Evolutionary conservation across 2,113 vertebrate genomes (phyloP).

Genomic region (Pristiophorus japonicus): DNA sequence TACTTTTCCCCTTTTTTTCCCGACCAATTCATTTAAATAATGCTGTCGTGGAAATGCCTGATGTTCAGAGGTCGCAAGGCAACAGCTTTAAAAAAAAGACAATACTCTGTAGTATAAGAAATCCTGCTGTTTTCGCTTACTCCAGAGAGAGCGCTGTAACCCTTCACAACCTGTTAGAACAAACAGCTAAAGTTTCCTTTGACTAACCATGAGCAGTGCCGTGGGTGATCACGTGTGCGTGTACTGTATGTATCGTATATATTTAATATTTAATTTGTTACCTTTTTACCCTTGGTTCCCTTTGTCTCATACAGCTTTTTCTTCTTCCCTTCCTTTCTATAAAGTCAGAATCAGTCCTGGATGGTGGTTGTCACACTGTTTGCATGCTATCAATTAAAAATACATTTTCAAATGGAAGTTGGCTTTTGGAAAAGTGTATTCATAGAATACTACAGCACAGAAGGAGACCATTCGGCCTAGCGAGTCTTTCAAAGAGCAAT

Average conservation of each 20-base stretch:
- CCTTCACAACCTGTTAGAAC: neutral
- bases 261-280: neutral
- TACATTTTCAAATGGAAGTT: neutral
- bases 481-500: too few relatives aligned
- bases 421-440: neutral
- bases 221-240: neutral
- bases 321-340: neutral
- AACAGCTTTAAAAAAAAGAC: neutral
- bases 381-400: too few relatives aligned
- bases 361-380: too few relatives aligned
- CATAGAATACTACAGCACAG: too few relatives aligned
- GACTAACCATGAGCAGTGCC: neutral
- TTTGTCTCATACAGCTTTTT: neutral
- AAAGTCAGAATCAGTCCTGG: neutral
- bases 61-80: neutral
- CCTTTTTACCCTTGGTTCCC: neutral
- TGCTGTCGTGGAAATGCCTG: neutral
- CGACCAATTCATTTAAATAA: neutral
- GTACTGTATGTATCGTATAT: neutral
- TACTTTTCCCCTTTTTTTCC: neutral
- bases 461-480: too few relatives aligned
- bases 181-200: neutral
- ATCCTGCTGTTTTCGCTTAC: neutral
- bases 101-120: too few relatives aligned
- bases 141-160: constrained; percentile 6